Evolutionary conservation across 2,113 vertebrate species (phyloP).

Genomic region (Tricholaema leucomelas): DNA sequence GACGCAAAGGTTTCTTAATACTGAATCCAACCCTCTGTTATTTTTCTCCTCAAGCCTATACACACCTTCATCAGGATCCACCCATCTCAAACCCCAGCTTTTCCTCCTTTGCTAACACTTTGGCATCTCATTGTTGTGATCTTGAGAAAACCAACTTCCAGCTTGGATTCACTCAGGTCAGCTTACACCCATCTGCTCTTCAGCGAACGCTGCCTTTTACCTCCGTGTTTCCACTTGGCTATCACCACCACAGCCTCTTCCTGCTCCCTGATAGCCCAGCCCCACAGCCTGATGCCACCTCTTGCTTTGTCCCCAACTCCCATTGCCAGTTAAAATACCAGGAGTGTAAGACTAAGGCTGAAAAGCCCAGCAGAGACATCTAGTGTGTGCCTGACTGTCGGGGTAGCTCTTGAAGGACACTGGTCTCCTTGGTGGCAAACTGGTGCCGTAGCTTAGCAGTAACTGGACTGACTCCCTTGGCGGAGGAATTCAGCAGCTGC

Average conservation of each 20-base stretch:
- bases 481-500: neutral
- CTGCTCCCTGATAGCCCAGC: neutral
- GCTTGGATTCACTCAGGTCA: neutral
- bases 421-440: neutral
- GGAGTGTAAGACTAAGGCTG: neutral
- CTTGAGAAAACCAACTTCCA: neutral
- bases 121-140: too few relatives aligned
- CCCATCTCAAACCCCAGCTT: fast-evolving
- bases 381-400: fast-evolving
- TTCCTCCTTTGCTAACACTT: fast-evolving
- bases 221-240: neutral
- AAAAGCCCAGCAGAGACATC: neutral
- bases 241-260: neutral
- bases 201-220: neutral
- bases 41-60: neutral
- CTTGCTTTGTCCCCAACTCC: neutral
- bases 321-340: neutral
- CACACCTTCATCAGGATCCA: neutral
- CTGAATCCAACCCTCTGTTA: neutral
- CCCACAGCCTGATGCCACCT: neutral
- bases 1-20: neutral
- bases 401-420: neutral
- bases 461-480: neutral
- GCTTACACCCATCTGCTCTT: neutral
- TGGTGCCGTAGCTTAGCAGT: neutral